Base-by-base conservation (phyloP, 2,797 vertebrate species). In the Adelosebastes latens region DNA sequence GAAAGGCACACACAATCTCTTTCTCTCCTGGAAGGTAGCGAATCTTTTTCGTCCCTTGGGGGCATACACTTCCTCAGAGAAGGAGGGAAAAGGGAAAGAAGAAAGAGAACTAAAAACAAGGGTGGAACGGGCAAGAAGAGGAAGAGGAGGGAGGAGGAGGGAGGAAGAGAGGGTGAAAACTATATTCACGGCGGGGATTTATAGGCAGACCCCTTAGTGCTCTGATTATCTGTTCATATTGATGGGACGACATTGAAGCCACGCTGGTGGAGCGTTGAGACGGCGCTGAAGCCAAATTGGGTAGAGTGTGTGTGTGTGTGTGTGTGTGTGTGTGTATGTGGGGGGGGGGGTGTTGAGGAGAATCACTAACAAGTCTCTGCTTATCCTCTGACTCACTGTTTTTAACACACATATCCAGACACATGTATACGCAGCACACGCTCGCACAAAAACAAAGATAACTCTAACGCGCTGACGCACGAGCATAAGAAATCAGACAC, bases 51-150 rank as follows among this genome's bases (percentile, higher is more conserved):
- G 83, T 92, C 93, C 94, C 94, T 92, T 68, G 87, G 92, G 93
- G 91, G 92, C 88, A 90, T 86, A 91, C 90, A 93, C 93, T 93
- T 93, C 93, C 95, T 95, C 90, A 66, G 91, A 93, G 92, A 93
- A 91, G 85, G 86, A 87, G 82, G 85, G 82, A 87, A 89, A 89
- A 82, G 81, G 83, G 84, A 81, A 79, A 81, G 88, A 89, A 89
- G 86, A 90, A 87, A 79, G 86, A 88, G 86, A 85, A 86, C 81
- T 73, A 88, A 87, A 85, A 89, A 86, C 70, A 86, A 86, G 86
- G 87, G 78, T 92, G 87, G 85, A 92, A 88, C 53, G 75, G 89
- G 72, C 77, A 82, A 72, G 81, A 46, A 84, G 78, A 87, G 74
- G 82, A 83, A 83, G 79, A 88, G 67, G 83, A 81, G 55, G 36